Evolutionary conservation across 2,113 vertebrate species (phyloP).

Genomic region (Ovis canadensis): DNA sequence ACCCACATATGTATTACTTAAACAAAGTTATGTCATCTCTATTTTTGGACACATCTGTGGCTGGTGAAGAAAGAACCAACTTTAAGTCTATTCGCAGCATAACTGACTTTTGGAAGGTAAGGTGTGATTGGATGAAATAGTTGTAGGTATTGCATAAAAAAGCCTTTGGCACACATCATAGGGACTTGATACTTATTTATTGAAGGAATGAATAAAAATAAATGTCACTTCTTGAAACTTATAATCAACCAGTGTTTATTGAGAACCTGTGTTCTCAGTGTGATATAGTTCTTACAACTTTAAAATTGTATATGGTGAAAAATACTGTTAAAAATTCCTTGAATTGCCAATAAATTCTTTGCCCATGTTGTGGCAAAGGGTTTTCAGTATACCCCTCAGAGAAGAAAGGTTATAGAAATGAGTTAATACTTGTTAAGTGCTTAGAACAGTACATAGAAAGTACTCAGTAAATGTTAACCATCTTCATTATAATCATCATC

Average conservation of each 20-base stretch:
- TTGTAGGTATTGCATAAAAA: neutral
- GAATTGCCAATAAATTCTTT: neutral
- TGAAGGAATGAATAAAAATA: slow-evolving; percentile 36
- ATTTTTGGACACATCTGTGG: slow-evolving; percentile 72
- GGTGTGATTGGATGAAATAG: neutral
- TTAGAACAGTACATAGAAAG: neutral
- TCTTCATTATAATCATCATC: neutral
- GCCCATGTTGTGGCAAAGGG: neutral
- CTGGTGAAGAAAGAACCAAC: neutral
- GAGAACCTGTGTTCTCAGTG: neutral
- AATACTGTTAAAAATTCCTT: neutral
- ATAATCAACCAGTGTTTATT: slow-evolving; percentile 12
- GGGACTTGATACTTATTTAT: neutral
- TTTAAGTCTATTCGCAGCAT: slow-evolving; percentile 68
- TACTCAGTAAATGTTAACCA: neutral
- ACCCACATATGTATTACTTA: slow-evolving; percentile 75
- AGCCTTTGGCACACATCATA: neutral
- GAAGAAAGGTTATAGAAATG: neutral
- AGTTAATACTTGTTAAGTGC: neutral
- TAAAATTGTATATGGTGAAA: neutral
- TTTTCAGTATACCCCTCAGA: neutral
- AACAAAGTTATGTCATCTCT: slow-evolving; percentile 68
- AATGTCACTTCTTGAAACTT: slow-evolving; percentile 20
- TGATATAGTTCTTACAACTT: neutral
- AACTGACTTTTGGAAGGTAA: slow-evolving; percentile 79